Evolutionary conservation across 2,797 vertebrate genomes (phyloP), one percentile per base, ranked within the genome.

Genomic region (Tympanoctomys barrerae): DNA sequence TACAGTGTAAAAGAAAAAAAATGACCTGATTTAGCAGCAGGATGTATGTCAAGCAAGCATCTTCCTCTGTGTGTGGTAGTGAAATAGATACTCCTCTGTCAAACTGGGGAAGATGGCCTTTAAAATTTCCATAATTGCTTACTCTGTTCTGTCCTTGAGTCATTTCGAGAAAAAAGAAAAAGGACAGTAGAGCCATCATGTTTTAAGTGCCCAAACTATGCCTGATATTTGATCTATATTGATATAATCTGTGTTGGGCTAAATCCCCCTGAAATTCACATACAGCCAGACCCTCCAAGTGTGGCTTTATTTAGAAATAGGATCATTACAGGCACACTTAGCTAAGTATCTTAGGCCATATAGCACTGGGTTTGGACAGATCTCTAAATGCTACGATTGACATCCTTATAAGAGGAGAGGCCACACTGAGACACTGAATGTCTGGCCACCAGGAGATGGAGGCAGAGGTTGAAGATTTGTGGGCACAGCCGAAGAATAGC

Each of bases 1-100:
- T 36, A 89, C 96, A 94, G 91, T 64, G 21, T 22, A 94, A 49
- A 83, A 77, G 75, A 86, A 54, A 64, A 64, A 90, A 57, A 89
- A 94, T 89, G 80, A 59, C 59, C 61, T 88, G 2, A 42, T 95
- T 91, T 89, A 95, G 68, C 42, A n/a, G 0, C 24, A 31, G 14
- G 57, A 36, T n/a, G 18, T 39, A 89, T 92, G 12, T 83, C 61
- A 80, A 68, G 39, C 84, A 83, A 26, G n/a, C 71, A 82, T 42
- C 36, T 77, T 88, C 83, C 92, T 92, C 46, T 46, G 13, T 71
- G 13, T 64, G 21, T 77, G 42, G 36, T 80, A 36, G 36, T 42
- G 22, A 87, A 93, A 49, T 57, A 90, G n/a, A 93, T 18, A 18
- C 28, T 42, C n/a, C 57, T 84, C 46, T 70, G 39, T 89, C 39